Conservation (phyloP, 2,888 invertebrate genomes). For the Leuctra nigra region DNA sequence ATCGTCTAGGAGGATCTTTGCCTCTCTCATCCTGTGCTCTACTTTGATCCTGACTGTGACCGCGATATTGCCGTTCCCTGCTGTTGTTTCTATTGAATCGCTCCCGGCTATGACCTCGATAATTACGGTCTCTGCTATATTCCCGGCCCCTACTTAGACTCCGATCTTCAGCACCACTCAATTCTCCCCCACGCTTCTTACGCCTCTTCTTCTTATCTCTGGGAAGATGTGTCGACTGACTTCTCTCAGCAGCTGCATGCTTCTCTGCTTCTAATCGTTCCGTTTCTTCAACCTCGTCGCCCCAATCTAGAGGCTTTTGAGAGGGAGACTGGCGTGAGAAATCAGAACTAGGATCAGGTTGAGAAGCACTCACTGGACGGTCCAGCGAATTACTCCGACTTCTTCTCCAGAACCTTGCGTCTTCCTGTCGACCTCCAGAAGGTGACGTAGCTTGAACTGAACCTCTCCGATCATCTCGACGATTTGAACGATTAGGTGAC, state of each 20-base stretch:
- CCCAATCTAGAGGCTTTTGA: slow-evolving; percentile 45
- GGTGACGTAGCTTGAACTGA: not conserved
- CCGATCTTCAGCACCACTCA: slow-evolving; percentile 8
- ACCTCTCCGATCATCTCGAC: slow-evolving; percentile 15
- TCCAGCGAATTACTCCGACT: slow-evolving; percentile 16
- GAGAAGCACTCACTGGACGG: not conserved
- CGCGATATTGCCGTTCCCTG: slow-evolving; percentile 18
- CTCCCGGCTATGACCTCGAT: slow-evolving; percentile 39
- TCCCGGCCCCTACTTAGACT: slow-evolving; percentile 20
- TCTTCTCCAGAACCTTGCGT: not conserved
- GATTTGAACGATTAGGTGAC: slow-evolving; percentile 7
- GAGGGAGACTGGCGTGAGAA: slow-evolving; percentile 19
- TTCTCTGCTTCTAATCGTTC: slow-evolving; percentile 45
- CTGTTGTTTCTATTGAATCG: slow-evolving; percentile 26
- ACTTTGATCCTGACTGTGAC: slow-evolving; percentile 16
- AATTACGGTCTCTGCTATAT: slow-evolving; percentile 43
- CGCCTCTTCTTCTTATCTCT: slow-evolving; percentile 33
- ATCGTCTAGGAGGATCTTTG: slow-evolving; percentile 4
- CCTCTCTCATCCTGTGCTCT: slow-evolving; percentile 17
- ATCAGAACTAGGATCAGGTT: not conserved
- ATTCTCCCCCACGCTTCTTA: slow-evolving; percentile 23
- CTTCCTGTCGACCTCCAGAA: not conserved
- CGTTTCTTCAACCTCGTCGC: slow-evolving; percentile 51
- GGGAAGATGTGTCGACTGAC: slow-evolving; percentile 1
- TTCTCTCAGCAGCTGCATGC: slow-evolving; percentile 36